Evolutionary conservation across 2,888 invertebrate species (phyloP), one percentile per base, ranked within the genome.

Genomic region (Deroplatys truncata): DNA sequence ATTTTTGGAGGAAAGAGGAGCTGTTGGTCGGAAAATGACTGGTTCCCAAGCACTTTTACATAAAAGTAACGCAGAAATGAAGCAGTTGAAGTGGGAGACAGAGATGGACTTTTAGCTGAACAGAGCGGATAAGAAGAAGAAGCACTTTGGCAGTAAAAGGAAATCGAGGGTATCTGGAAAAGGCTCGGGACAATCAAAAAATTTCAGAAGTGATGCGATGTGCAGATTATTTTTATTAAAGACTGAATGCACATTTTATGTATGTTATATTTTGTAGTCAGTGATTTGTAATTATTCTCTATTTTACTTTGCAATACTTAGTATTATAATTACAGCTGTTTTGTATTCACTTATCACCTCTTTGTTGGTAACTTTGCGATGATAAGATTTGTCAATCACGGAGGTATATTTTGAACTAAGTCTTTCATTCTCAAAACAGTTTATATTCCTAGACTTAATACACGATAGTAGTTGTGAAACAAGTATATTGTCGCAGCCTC

Each of bases 11-110:
- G 97, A 98, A 90, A 97, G 97, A 86, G 97, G 97, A 20, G 92
- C 92, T 15, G 91, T 92, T 0, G 94, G 95, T 86, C 95, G 95
- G 7, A 96, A 96, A 92, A 95, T 95, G 87, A 96, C 96, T 28
- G 96, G 97, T 28, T 96, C 96, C 86, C 95, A 96, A 93, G 96
- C 95, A 0, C 94, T 97, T 16, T 95, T 96, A 5, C 97, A 97
- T 92, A 95, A 95, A 89, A 98, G 98, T 92, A 97, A 97, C 92
- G 95, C 98, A 0, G 94, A 93, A 91, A 93, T 93, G 10, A 97
- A 97, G 92, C 98, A 98, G 93, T 92, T 98, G 29, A 96, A 96
- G 84, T 98, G 98, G 98, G 98, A 98, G 93, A 95, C 96, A 82
- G 96, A 96, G 28, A 93, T 97, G 35, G 95, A 96, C 91, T 92